A percentile compares a stretch with the other conserved stretches of the same genome.
Conservation (phyloP, 92 coral and sea anemone genomes). For the Paragorgia papillata region DNA sequence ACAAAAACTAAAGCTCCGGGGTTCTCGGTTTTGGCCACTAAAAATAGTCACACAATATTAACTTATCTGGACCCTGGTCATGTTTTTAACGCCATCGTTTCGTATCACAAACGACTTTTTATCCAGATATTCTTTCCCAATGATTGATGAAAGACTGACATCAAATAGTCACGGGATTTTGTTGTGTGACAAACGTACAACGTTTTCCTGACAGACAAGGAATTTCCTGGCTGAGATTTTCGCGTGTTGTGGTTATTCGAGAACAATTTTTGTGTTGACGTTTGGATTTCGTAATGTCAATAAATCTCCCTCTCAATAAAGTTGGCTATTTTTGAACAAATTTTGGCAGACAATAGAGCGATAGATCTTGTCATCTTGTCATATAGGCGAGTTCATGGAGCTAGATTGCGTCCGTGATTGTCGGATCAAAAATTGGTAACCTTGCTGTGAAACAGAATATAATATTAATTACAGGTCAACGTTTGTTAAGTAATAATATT, state of each 20-base stretch:
- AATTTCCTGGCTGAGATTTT: slow-evolving; percentile 8
- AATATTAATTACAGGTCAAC: too few relatives aligned
- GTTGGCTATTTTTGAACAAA: not conserved
- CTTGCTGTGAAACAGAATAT: too few relatives aligned
- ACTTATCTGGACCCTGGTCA: not conserved
- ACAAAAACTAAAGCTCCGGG: slow-evolving; percentile 13
- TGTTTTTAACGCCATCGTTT: not conserved
- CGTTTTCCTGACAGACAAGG: not conserved
- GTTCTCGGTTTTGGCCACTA: not conserved
- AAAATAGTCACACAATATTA: not conserved
- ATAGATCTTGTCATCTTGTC: too few relatives aligned
- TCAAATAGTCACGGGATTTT: too few relatives aligned
- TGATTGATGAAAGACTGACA: too few relatives aligned
- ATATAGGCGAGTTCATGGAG: too few relatives aligned
- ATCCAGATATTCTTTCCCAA: too few relatives aligned
- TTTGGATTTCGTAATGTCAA: slow-evolving; percentile 16
- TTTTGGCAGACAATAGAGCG: not conserved
- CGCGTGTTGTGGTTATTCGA: not conserved
- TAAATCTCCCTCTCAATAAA: not conserved
- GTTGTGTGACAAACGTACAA: not conserved
- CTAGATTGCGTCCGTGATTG: too few relatives aligned
- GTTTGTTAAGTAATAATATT: too few relatives aligned
- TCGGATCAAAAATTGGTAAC: too few relatives aligned
- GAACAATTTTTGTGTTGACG: not conserved
- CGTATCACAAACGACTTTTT: not conserved